Evolutionary conservation across 64 coral and sea anemone species (phyloP).

Genomic region (Stichodactyla helianthus): DNA sequence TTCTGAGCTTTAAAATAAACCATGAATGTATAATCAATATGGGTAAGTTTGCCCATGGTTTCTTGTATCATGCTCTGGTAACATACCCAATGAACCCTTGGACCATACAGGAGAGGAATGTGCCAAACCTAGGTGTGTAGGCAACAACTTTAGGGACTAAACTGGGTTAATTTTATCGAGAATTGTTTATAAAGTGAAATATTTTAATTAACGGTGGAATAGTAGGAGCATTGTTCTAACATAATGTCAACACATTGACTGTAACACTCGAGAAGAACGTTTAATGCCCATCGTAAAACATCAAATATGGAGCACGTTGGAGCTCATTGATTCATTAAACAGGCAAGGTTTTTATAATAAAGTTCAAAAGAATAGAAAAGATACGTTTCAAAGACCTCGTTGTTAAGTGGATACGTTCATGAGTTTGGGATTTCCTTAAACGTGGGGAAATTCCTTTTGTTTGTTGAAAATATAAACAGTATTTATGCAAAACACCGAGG

Average conservation of each 20-base stretch:
- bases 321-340: conserved; percentile 62
- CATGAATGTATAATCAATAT: conserved; percentile 99
- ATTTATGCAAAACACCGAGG: conserved; percentile 1
- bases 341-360: conserved; percentile 40
- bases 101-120: conserved; percentile 20
- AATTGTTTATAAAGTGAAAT: conserved; percentile 89
- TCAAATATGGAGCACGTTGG: conserved; percentile 62
- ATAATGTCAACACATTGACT: conserved; percentile 99
- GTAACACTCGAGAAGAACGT: conserved; percentile 71
- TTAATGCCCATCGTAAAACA: conserved; percentile 72
- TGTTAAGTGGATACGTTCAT: conserved; percentile 12
- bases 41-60: conserved; percentile 43
- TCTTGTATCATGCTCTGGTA: conserved; percentile 24
- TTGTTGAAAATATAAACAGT: conserved; percentile 1
- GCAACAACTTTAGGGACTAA: conserved; percentile 11
- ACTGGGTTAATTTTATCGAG: conserved; percentile 32
- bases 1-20: conserved; percentile 99
- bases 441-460: conserved; percentile 30
- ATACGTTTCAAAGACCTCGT: conserved; percentile 19
- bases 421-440: conserved; percentile 31
- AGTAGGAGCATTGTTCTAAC: conserved; percentile 82
- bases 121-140: conserved; percentile 11
- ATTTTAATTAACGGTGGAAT: conserved; percentile 98
- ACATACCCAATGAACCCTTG: conserved; percentile 23
- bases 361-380: conserved; percentile 29